Evolutionary conservation across 2,113 vertebrate species (phyloP).

Genomic region (Oostethus manadensis): DNA sequence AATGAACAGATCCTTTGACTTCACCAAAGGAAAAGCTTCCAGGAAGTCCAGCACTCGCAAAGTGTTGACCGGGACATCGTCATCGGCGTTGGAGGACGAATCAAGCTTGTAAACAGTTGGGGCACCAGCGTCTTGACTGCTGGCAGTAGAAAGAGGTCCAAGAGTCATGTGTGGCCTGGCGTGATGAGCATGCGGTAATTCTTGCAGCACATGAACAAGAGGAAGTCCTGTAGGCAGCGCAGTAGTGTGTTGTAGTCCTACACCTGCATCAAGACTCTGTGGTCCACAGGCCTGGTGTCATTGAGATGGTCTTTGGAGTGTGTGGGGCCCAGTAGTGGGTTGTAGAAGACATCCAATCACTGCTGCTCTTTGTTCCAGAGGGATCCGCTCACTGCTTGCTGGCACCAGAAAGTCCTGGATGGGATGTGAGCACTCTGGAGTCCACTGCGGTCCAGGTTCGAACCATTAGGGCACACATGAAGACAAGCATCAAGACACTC

Average conservation of each 20-base stretch:
- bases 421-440: slow-evolving; percentile 64
- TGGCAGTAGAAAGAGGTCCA: slow-evolving; percentile 82
- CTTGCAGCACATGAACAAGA: slow-evolving; percentile 83
- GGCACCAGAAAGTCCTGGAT: slow-evolving; percentile 57
- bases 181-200: slow-evolving; percentile 80
- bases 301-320: too few species aligned
- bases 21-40: slow-evolving; percentile 65
- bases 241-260: slow-evolving; percentile 78
- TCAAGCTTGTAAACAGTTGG: slow-evolving; percentile 72
- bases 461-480: slow-evolving; percentile 81
- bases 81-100: slow-evolving; percentile 89
- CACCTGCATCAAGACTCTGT: slow-evolving; percentile 62
- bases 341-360: slow-evolving; percentile 67
- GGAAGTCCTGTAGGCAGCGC: slow-evolving; percentile 85
- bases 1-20: slow-evolving; percentile 70
- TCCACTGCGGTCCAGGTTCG: slow-evolving; percentile 65
- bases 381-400: slow-evolving; percentile 52
- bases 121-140: slow-evolving; percentile 84
- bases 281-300: slow-evolving; percentile 53
- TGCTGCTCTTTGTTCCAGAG: slow-evolving; percentile 91
- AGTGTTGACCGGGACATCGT: slow-evolving; percentile 93
- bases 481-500: slow-evolving; percentile 78
- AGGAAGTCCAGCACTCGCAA: slow-evolving; percentile 83
- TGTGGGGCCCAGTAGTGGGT: too few species aligned
- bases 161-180: slow-evolving; percentile 73